These are phyloP conservation scores for Leptodactylus fuscus DNA, from an alignment of 2,113 vertebrate species.

Conservation along the genomic window DNA sequence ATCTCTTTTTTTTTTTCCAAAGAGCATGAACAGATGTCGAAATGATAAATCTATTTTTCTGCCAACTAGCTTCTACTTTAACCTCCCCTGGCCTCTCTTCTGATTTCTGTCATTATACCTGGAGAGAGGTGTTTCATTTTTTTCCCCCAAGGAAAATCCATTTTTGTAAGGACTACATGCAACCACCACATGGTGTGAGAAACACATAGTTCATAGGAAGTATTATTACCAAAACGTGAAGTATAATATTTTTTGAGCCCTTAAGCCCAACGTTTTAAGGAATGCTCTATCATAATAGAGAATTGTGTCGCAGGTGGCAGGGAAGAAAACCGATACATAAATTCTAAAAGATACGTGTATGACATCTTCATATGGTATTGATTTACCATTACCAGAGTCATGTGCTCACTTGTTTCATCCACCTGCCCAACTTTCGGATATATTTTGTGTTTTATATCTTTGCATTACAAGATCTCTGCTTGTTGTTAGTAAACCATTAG, in stretches of 20 bases:
- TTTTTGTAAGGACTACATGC: slow-evolving; percentile 34
- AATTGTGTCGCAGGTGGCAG: not conserved
- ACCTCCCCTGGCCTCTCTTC: slow-evolving; percentile 20
- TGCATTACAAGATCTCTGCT: too few relatives aligned
- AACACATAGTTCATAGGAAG: slow-evolving; percentile 14
- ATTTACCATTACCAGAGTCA: not conserved
- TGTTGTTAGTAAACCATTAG: too few relatives aligned
- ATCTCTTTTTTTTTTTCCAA: not conserved
- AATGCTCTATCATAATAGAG: not conserved
- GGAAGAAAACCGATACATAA: not conserved
- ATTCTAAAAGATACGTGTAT: not conserved
- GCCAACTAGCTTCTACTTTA: slow-evolving; percentile 22
- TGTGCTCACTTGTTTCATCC: not conserved
- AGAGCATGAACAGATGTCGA: slow-evolving; percentile 20
- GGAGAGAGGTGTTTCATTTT: slow-evolving; percentile 13
- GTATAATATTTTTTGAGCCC: slow-evolving; percentile 29
- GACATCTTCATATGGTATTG: not conserved
- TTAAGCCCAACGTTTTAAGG: slow-evolving; percentile 1
- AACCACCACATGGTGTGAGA: slow-evolving; percentile 27
- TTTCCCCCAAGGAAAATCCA: slow-evolving; percentile 35
- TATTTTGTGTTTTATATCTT: not conserved
- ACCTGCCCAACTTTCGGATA: not conserved
- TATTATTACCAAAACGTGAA: slow-evolving; percentile 23
- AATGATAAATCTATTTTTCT: slow-evolving; percentile 44
- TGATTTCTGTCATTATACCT: slow-evolving; percentile 41